Percentiles rank a stretch among this genome's conserved stretches.
Conservation (phyloP, 2,888 invertebrate genomes). For the Himalopsyche kuldschensis region DNA sequence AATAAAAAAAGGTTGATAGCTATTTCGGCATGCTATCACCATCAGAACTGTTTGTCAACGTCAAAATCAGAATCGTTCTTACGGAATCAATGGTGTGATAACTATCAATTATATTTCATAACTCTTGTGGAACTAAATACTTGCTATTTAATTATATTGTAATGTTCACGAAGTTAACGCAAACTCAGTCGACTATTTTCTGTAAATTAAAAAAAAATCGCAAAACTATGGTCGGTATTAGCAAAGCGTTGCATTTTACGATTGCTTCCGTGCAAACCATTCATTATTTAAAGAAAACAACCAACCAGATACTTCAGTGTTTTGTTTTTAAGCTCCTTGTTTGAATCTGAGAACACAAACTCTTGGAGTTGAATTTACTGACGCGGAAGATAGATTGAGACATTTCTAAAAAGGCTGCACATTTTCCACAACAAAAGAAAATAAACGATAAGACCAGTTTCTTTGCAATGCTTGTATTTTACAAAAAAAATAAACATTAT, state of each 20-base stretch:
- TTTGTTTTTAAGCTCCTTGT: conserved; percentile 6
- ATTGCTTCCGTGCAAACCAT: background rate
- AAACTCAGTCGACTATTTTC: too few relatives aligned
- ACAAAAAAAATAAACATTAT: background rate
- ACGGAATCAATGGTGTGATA: too few relatives aligned
- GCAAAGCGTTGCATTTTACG: background rate
- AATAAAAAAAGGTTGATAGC: too few relatives aligned
- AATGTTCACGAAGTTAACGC: too few relatives aligned
- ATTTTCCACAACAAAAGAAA: background rate
- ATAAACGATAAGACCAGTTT: background rate
- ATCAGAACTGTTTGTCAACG: too few relatives aligned
- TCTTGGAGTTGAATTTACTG: background rate
- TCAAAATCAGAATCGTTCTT: too few relatives aligned
- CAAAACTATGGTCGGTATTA: background rate
- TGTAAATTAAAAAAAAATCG: too few relatives aligned
- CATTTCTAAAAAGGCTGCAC: conserved; percentile 11
- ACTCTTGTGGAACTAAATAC: too few relatives aligned
- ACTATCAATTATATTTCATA: too few relatives aligned
- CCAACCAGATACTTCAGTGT: background rate
- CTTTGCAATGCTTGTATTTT: background rate
- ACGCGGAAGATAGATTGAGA: conserved; percentile 17
- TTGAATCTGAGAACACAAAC: background rate
- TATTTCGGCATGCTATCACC: too few relatives aligned
- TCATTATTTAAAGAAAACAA: background rate
- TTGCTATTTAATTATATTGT: too few relatives aligned